Evolutionary conservation across 2,888 invertebrate species (phyloP).

Genomic region (Cremastinae sp.): DNA sequence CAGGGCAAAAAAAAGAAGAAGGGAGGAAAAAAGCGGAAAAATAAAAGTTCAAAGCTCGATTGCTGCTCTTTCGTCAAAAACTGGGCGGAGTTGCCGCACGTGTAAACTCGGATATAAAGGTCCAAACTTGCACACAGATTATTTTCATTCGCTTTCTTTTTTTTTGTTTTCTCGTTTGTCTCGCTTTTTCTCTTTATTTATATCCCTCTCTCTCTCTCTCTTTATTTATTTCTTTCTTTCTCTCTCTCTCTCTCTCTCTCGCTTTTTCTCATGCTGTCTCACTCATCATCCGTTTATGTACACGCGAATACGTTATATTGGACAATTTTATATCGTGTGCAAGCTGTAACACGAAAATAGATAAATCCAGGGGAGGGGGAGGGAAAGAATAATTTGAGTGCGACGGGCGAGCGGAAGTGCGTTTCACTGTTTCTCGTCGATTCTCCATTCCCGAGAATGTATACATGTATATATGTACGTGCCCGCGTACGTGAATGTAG

Average conservation of each 20-base stretch:
- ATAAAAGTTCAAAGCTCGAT: constrained; percentile 30
- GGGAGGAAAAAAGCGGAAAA: constrained; percentile 20
- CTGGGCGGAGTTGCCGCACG: constrained; percentile 44
- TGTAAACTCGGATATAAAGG: constrained; percentile 41
- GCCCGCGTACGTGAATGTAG: too few relatives aligned
- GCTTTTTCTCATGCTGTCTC: constrained; percentile 23
- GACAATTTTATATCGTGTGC: constrained; percentile 29
- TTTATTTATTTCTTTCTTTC: too few relatives aligned
- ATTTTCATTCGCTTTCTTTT: constrained; percentile 29
- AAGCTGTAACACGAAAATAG: constrained; percentile 49
- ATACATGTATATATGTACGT: constrained; percentile 10
- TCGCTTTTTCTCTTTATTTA: constrained; percentile 30
- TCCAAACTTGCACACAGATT: constrained; percentile 11
- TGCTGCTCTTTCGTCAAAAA: constrained; percentile 53
- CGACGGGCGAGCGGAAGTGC: constrained; percentile 50
- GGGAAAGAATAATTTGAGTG: constrained; percentile 51
- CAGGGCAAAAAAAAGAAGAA: constrained; percentile 14
- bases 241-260: constrained; percentile 39
- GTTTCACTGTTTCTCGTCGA: constrained; percentile 55
- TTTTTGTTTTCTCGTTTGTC: constrained; percentile 9
- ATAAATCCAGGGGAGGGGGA: constrained; percentile 25
- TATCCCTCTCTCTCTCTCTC: constrained; percentile 28
- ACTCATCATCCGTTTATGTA: constrained; percentile 26
- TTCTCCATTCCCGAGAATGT: not conserved
- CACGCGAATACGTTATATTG: constrained; percentile 12